Evolutionary conservation across 35 echinoderm and acorn worm genomes (phyloP), one percentile per base, ranked within the genome.

Genomic region (Hemicentrotus pulcherrimus): DNA sequence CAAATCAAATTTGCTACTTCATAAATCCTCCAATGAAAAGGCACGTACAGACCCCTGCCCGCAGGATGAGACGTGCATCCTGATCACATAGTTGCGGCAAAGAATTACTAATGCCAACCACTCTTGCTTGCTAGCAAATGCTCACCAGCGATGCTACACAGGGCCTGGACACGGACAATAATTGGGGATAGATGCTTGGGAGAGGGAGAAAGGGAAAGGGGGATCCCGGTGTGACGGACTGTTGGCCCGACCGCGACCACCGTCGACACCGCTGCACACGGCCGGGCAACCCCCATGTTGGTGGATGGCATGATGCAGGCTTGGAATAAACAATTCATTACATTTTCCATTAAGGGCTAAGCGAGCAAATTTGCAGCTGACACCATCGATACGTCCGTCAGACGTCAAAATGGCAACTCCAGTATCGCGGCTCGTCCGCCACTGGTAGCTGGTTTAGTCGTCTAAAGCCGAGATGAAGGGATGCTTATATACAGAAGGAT

Each of bases 241-340:
- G 91, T 6, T n/a, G 46, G 91, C 48, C 46, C 48, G n/a, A 50
- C 48, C 22, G 46, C 9, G 91, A 47, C 46, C 46, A 32, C 30
- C 91, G 91, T 93, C 46, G 46, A 55, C 46, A 32, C 30, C 91
- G 48, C 22, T 19, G 15, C 32, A 31, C 24, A 13, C 32, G 52
- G 52, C 52, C 16, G 10, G 91, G 18, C 22, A 9, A 90, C 3
- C 13, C 30, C 30, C 28, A 4, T 50, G 47, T 47, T 47, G 12
- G 46, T 58, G 22, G 91, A 47, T 93, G 45, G 91, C 91, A 55
- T 58, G 46, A 58, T 93, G 48, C 32, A 93, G 91, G 24, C 46
- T 93, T 14, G 91, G 48, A 93, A 93, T 93, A 93, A 93, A 93
- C 91, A 93, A 93, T 93, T 93, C 91, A 93, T 93, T 93, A 93